Percentiles rank a stretch among this genome's conserved stretches.
phyloP scores from a whole-genome alignment of 2,797 vertebrate genomes.

The Selene dorsalis region DNA sequence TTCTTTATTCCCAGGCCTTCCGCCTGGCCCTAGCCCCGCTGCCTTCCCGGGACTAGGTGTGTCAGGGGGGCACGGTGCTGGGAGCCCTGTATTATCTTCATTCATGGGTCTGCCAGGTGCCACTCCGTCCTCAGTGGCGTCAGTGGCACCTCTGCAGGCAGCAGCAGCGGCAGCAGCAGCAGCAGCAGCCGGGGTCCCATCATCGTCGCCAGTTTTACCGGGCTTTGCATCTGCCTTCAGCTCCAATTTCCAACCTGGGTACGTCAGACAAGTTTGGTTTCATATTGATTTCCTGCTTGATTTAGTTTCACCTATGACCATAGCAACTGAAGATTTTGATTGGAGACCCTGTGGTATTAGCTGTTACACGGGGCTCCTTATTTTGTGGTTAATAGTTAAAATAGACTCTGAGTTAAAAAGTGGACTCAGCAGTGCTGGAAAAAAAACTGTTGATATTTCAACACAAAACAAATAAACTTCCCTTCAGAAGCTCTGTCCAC shows the following conservation, averaged over 20 bases:
- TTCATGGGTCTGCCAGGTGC: slow-evolving; percentile 92
- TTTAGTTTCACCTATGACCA: background rate
- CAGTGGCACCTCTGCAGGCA: slow-evolving; percentile 90
- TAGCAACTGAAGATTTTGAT: background rate
- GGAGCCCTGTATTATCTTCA: slow-evolving; percentile 90
- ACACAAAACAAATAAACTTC: no score
- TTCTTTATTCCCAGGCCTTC: slow-evolving; percentile 88
- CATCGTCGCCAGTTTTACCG: slow-evolving; percentile 92
- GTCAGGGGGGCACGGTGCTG: slow-evolving; percentile 86
- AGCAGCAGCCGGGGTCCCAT: slow-evolving; percentile 84
- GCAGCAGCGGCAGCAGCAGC: slow-evolving; percentile 85
- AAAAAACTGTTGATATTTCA: no score
- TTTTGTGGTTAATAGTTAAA: background rate
- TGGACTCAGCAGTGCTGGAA: no score
- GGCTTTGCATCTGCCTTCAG: slow-evolving; percentile 98
- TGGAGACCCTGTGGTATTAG: no score
- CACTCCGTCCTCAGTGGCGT: slow-evolving; percentile 87
- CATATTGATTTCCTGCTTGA: background rate
- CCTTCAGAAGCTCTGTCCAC: no score
- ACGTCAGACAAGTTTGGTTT: slow-evolving; percentile 79
- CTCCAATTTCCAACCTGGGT: slow-evolving; percentile 95
- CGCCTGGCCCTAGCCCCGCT: slow-evolving; percentile 86
- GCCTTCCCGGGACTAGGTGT: slow-evolving; percentile 91
- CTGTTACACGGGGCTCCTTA: background rate
- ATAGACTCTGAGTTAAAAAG: background rate